Percentiles rank a stretch among this genome's conserved stretches.
phyloP scores from a whole-genome alignment of 2,888 invertebrate species.

The Blastobasis adustella region DNA sequence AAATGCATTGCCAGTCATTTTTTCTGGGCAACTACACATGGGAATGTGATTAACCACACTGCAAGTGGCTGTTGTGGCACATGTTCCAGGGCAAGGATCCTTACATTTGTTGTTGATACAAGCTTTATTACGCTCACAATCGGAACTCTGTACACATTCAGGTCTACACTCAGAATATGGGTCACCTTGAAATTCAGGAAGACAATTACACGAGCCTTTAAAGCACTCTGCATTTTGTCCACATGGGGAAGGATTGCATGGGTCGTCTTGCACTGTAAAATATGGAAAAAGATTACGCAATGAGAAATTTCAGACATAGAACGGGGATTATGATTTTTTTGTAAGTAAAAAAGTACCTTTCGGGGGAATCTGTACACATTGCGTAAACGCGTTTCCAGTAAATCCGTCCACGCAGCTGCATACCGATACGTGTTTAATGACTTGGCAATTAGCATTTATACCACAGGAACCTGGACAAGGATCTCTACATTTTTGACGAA shows the following conservation, averaged over 20 bases:
- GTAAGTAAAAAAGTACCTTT: slow-evolving; percentile 34
- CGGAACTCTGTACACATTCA: slow-evolving; percentile 84
- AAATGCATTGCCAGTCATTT: slow-evolving; percentile 82
- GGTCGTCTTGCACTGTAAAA: slow-evolving; percentile 64
- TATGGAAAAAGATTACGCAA: background rate
- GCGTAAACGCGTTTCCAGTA: slow-evolving; percentile 78
- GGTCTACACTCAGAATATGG: slow-evolving; percentile 85
- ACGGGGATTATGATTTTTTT: background rate
- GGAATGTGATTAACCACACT: slow-evolving; percentile 79
- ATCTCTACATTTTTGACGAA: slow-evolving; percentile 78
- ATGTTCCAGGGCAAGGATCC: slow-evolving; percentile 87
- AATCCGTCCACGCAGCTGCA: slow-evolving; percentile 76
- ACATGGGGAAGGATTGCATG: slow-evolving; percentile 80
- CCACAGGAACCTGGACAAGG: slow-evolving; percentile 84
- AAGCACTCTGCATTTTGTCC: slow-evolving; percentile 82
- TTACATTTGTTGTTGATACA: slow-evolving; percentile 84
- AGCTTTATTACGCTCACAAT: slow-evolving; percentile 81
- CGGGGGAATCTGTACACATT: slow-evolving; percentile 51
- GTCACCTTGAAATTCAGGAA: slow-evolving; percentile 84
- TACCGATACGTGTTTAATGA: slow-evolving; percentile 77
- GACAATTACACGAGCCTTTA: slow-evolving; percentile 81
- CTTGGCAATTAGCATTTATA: slow-evolving; percentile 71
- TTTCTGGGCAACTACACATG: slow-evolving; percentile 76
- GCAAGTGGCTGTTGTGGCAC: slow-evolving; percentile 84
- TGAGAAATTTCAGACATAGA: background rate